phyloP scores from a whole-genome alignment of 92 coral and sea anemone species.

The Bergia puertoricense region DNA sequence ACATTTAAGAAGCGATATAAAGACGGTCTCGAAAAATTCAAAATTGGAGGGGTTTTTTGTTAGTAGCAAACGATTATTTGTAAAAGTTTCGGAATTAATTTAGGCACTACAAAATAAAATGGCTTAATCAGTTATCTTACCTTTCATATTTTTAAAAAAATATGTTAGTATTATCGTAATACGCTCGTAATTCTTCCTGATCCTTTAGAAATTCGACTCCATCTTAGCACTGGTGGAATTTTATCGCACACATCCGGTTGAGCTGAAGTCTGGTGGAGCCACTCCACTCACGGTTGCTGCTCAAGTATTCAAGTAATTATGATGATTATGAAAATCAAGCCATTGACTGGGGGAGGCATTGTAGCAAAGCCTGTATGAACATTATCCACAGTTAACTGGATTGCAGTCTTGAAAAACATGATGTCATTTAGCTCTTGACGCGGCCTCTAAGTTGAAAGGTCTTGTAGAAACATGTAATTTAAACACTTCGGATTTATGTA shows the following conservation, averaged over 20 bases:
- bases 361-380: background rate
- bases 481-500: background rate
- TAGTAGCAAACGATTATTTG: too few relatives aligned
- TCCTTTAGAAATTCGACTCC: conserved; percentile 64
- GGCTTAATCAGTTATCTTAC: too few relatives aligned
- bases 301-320: conserved; percentile 43
- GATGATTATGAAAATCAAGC: background rate
- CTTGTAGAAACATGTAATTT: background rate
- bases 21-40: too few relatives aligned
- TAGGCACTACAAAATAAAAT: too few relatives aligned
- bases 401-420: background rate
- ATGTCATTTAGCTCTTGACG: background rate
- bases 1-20: too few relatives aligned
- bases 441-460: background rate
- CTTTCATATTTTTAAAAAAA: too few relatives aligned
- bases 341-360: background rate
- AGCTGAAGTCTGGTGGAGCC: conserved; percentile 72
- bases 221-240: conserved; percentile 61
- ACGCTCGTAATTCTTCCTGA: background rate
- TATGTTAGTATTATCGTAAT: too few relatives aligned
- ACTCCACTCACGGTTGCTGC: conserved; percentile 69
- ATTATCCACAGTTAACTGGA: background rate
- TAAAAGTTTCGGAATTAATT: too few relatives aligned
- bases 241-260: conserved; percentile 69
- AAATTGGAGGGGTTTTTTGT: too few relatives aligned